A percentile compares a stretch with the other conserved stretches of the same genome.
phyloP scores from a whole-genome alignment of 2,888 invertebrate genomes.

The Papilio protenor region DNA sequence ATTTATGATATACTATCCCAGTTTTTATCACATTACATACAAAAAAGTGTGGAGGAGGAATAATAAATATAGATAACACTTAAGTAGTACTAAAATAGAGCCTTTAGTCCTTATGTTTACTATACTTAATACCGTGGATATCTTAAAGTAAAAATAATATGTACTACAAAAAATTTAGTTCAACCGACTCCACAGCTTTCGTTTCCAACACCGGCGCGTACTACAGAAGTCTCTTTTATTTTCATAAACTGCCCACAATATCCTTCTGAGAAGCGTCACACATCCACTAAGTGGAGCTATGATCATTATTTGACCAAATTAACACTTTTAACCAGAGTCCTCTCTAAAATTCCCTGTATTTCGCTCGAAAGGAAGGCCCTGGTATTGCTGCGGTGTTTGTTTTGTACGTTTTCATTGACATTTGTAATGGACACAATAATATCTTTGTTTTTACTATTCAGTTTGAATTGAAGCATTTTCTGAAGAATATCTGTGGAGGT shows the following conservation, averaged over 20 bases:
- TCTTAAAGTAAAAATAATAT: too few species aligned
- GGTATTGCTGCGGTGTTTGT: not conserved
- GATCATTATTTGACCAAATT: conserved; percentile 80
- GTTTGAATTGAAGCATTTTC: not conserved
- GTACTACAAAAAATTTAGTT: not conserved
- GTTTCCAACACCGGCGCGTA: conserved; percentile 62
- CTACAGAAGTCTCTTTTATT: conserved; percentile 76
- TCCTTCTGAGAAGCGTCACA: conserved; percentile 77
- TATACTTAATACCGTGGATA: too few species aligned
- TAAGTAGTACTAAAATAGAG: too few species aligned
- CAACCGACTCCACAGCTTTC: conserved; percentile 49
- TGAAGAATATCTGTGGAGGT: not conserved
- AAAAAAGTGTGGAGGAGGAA: too few species aligned
- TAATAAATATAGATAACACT: too few species aligned
- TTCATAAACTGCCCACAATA: conserved; percentile 70
- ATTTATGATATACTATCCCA: too few species aligned
- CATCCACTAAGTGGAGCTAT: conserved; percentile 75
- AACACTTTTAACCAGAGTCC: conserved; percentile 70
- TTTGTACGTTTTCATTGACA: conserved; percentile 16
- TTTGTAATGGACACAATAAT: conserved; percentile 12
- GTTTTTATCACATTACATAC: too few species aligned
- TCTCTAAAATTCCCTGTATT: conserved; percentile 50
- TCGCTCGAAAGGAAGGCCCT: conserved; percentile 27
- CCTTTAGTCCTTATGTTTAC: too few species aligned
- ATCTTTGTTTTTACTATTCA: not conserved